Base-by-base conservation (phyloP, 2,888 invertebrate species). In the Parnassius glacialis region DNA sequence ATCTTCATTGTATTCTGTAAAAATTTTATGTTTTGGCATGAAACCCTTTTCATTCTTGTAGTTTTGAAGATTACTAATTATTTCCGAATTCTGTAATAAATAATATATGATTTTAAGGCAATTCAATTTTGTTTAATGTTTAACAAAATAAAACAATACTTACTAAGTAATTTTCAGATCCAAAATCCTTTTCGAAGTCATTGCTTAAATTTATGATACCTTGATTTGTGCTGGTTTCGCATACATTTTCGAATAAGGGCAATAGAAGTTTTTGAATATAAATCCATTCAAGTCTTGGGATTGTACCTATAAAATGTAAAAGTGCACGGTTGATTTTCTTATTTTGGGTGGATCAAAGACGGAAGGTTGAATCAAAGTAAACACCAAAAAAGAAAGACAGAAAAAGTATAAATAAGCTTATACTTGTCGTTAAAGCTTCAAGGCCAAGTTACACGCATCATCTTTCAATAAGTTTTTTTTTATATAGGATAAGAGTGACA, bases 201-300 rank as follows among this genome's bases (percentile, higher is more conserved):
- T 82, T 69, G 41, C 83, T 75, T 48, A 83, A 68, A 64, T 72
- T 73, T 0, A 76, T 57, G 10, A 87, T 71, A 10, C 69, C 67
- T 2, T 82, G 73, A 64, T 87, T 70, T 1, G 62, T 74, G 62
- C 87, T 89, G 41, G 73, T 73, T 74, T 90, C 90, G 62, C 90
- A 90, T 10, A 90, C 83, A 70, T 90, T 87, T 65, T 91, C 88
- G 61, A 91, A 89, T 59, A 90, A 69, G 1, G 87, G 84, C 12
- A 87, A 72, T 54, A 90, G 67, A 25, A 83, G 60, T 65, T 87
- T 88, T 67, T 91, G 89, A 25, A 83, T 68, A 52, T 84, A 80
- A 3, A 86, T 72, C 85, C 86, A 85, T 74, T 79, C 83, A 51
- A 54, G 54, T 45, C 59, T 51, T 16, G 80, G 72, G 64, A 71